A percentile compares a stretch with the other conserved stretches of the same genome.
Conservation (phyloP, 2,888 invertebrate genomes). For the Tigriopus californicus region DNA sequence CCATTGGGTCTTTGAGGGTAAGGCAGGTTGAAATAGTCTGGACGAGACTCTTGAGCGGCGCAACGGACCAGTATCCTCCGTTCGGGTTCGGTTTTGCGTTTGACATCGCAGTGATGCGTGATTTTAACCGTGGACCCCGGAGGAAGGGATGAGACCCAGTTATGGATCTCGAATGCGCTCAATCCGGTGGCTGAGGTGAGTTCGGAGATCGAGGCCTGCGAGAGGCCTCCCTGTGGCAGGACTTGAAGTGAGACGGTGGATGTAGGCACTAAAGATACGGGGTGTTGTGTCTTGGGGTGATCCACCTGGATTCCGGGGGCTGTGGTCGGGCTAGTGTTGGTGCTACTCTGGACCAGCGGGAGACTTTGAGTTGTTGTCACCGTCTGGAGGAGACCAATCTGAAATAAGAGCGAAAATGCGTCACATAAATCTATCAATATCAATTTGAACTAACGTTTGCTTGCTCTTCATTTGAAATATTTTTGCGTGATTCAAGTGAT, state of each 20-base stretch:
- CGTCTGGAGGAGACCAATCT: too few species aligned
- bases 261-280: neutral
- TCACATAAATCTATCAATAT: too few species aligned
- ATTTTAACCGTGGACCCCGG: conserved; percentile 4
- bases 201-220: neutral
- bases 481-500: too few species aligned
- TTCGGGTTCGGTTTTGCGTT: neutral
- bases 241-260: neutral
- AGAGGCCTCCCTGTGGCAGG: neutral
- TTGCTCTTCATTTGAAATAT: too few species aligned
- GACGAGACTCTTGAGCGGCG: neutral
- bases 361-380: too few species aligned
- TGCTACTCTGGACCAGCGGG: too few species aligned
- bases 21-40: neutral
- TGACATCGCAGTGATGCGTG: conserved; percentile 7
- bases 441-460: too few species aligned
- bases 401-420: too few species aligned
- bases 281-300: neutral
- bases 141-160: conserved; percentile 4
- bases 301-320: neutral
- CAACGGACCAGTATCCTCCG: neutral
- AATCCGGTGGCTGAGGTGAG: conserved; percentile 6
- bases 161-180: neutral
- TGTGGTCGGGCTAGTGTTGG: neutral
- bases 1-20: neutral